Conservation (phyloP, 2,888 invertebrate species). For the Calameuta pallipes region DNA sequence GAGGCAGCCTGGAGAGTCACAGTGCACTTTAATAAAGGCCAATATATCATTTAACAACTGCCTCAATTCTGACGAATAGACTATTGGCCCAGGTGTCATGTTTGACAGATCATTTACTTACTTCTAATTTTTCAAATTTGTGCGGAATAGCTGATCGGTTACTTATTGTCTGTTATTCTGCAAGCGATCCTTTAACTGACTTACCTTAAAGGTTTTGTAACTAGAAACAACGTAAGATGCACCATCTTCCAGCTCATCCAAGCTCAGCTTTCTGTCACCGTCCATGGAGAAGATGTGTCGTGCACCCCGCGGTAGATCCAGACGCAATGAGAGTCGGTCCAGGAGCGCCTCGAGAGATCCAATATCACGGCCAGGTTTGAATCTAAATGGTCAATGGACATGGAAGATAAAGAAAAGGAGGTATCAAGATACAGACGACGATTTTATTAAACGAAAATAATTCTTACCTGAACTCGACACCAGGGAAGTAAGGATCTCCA, state of each 20-base stretch:
- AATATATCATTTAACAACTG: too few relatives aligned
- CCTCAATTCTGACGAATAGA: too few relatives aligned
- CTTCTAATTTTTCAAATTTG: too few relatives aligned
- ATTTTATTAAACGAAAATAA: not conserved
- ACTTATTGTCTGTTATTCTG: not conserved
- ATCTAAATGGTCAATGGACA: conserved; percentile 60
- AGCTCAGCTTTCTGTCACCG: conserved; percentile 84
- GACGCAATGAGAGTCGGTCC: conserved; percentile 86
- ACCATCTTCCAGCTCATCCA: conserved; percentile 91
- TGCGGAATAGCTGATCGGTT: too few relatives aligned
- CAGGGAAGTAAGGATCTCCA: conserved; percentile 92
- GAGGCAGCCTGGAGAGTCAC: too few relatives aligned
- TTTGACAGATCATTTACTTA: too few relatives aligned
- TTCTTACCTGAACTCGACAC: conserved; percentile 80
- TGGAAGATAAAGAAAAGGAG: too few relatives aligned
- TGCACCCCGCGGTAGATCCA: conserved; percentile 90
- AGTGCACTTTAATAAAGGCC: too few relatives aligned
- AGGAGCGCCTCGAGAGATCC: conserved; percentile 86
- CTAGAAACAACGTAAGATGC: conserved; percentile 93
- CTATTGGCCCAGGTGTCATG: too few relatives aligned
- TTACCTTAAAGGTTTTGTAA: conserved; percentile 90
- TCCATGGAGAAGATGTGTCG: conserved; percentile 93
- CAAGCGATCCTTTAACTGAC: conserved; percentile 39
- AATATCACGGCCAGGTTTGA: conserved; percentile 90
- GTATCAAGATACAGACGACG: too few relatives aligned